Evolutionary conservation across 1,140 invertebrate genomes (phyloP), one percentile per base, ranked within the genome.

Genomic region (Anastrepha obliqua): DNA sequence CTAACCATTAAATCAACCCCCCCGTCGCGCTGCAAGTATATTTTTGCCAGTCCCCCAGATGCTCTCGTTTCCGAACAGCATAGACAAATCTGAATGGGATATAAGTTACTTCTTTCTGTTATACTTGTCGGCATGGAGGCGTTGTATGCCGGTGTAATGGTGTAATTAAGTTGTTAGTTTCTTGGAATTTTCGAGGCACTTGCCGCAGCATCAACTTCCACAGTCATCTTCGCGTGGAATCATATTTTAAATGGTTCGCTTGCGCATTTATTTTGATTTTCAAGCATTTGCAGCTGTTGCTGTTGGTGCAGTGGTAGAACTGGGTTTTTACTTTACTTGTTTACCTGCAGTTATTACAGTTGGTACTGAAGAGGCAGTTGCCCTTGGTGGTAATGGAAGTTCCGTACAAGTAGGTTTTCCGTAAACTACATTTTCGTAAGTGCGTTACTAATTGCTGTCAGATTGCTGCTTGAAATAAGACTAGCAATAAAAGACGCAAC

Each of bases 121-220:
- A 3, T 9, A 20, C 29, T 29, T 7, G 20, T 65, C 7, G 64
- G 64, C 64, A 20, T 42, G 9, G 29, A n/a, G 29, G 9, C 9
- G 29, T 2, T 67, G 65, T 67, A 29, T 67, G n/a, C 65, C 29
- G 65, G n/a, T 39, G 65, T 67, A 67, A 67, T 67, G 65, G 20
- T 67, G 65, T 67, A 67, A 67, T 67, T 67, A 67, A 67, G 65
- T 67, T 67, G 65, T 67, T 67, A 67, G 65, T 67, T 67, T 67
- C 65, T 67, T 67, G 65, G 39, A 67, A 42, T 67, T 67, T 67
- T 67, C 65, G 39, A 67, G 65, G 65, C 65, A 67, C 65, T 42
- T 67, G 65, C 65, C 29, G 65, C 65, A 67, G 65, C 65, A 29
- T 67, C 65, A 67, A 67, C 65, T 67, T 67, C 2, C 29, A 67